Base-by-base conservation (phyloP, 2,113 vertebrate species). In the Psephotus haematonotus region DNA sequence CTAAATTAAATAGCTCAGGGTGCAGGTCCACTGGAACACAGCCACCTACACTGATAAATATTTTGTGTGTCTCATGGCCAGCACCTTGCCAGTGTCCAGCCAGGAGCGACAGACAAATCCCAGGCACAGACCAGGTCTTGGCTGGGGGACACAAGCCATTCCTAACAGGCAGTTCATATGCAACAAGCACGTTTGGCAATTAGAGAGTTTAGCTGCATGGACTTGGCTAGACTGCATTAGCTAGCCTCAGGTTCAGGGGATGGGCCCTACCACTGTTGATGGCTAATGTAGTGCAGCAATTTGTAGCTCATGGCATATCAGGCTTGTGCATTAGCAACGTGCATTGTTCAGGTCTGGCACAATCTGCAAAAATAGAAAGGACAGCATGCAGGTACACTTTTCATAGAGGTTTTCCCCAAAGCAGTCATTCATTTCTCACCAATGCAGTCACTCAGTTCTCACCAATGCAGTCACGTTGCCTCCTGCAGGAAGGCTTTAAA, bases 331-430 rank as follows among this genome's bases (percentile, higher is more conserved):
- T 47, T 25, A 49, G 43, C 0, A 1, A 6, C 10, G 17, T 46
- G 57, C 15, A 4, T 44, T 25, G 27, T 15, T 37, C 25, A 13
- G 46, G 10, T 53, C 22, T 1, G 0, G 46, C 1, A 1, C 20
- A 18, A 28, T 15, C n/a, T 46, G 46, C 29, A 50, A 39, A 62
- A 46, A 44, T 5, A 46, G 29, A 23, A 62, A 37, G 3, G 31
- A 1, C 47, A 77, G 52, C 27, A 10, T 17, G 24, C 14, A 25
- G 64, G 28, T 33, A 37, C 8, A 10, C 4, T 2, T 27, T 35
- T 76, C 59, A 6, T 2, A 39, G 31, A 60, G 64, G 7, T 60
- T 69, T 68, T 69, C 35, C 43, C 60, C 37, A 59, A n/a, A 72
- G 43, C 1, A 0, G 27, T 72, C 15, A 9, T 46, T 76, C 17